Evolutionary conservation across 2,113 vertebrate species (phyloP).

Genomic region (Sclerurus mexicanus): DNA sequence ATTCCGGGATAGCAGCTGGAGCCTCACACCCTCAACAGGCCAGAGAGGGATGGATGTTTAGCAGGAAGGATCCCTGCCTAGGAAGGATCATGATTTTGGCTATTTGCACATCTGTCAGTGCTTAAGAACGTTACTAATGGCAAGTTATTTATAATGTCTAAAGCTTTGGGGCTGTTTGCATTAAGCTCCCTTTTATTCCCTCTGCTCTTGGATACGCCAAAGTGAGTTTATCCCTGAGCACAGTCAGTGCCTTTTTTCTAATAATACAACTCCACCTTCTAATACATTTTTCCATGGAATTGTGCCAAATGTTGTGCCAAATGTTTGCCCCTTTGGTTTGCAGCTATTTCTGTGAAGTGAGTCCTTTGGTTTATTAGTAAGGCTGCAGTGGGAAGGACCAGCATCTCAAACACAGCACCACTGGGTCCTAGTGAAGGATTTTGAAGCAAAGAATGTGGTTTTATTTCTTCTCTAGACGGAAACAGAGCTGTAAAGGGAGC

Average conservation of each 20-base stretch:
- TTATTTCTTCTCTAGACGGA: not conserved
- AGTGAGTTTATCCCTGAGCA: not conserved
- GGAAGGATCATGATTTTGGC: not conserved
- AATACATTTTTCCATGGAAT: not conserved
- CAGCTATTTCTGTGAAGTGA: not conserved
- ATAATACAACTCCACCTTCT: not conserved
- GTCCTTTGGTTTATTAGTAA: not conserved
- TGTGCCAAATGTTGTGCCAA: not conserved
- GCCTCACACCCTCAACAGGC: not conserved
- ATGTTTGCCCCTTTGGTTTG: not conserved
- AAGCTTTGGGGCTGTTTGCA: not conserved
- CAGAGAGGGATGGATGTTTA: not conserved
- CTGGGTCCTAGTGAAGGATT: not conserved
- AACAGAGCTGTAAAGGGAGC: not conserved
- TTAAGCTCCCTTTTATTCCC: not conserved
- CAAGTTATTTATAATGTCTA: not conserved
- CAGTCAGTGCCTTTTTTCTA: not conserved
- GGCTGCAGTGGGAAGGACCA: not conserved
- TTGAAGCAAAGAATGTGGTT: not conserved
- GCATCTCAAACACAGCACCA: not conserved
- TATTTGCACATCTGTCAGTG: not conserved
- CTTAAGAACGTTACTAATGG: not conserved
- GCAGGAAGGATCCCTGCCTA: not conserved
- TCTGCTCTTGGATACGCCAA: not conserved
- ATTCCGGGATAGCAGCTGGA: not conserved